Percentiles rank a stretch among this genome's conserved stretches.
These are phyloP conservation scores for Porites divaricata DNA, from an alignment of 92 coral and sea anemone genomes.

Conservation along the genomic window DNA sequence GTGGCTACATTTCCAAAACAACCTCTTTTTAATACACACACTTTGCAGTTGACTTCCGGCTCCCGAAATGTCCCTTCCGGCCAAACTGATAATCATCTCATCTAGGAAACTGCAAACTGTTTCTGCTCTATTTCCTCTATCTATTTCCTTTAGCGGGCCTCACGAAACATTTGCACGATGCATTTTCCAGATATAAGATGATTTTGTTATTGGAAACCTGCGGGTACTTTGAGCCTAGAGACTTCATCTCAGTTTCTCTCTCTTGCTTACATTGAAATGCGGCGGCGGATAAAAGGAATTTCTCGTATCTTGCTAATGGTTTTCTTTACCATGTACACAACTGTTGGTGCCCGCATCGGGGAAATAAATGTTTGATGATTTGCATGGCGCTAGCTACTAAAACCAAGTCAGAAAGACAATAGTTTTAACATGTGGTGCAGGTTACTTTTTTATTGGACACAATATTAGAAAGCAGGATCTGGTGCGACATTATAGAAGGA, in stretches of 20 bases:
- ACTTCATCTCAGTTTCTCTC: background rate
- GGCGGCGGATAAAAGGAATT: background rate
- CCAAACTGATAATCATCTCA: no score
- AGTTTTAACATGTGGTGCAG: slow-evolving; percentile 36
- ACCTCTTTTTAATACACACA: no score
- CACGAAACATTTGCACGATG: no score
- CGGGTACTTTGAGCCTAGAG: no score
- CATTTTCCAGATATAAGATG: no score
- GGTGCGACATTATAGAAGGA: slow-evolving; percentile 19
- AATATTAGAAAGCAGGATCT: background rate
- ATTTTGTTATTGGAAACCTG: no score
- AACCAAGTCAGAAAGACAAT: slow-evolving; percentile 12
- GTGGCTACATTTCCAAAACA: no score
- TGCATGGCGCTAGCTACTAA: slow-evolving; percentile 17
- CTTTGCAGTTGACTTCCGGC: no score
- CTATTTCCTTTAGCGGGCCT: no score
- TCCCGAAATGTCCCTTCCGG: no score
- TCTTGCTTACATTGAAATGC: background rate
- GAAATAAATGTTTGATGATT: slow-evolving; percentile 42
- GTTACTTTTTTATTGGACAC: slow-evolving; percentile 8
- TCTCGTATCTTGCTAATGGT: background rate
- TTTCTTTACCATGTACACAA: background rate
- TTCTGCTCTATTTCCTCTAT: no score
- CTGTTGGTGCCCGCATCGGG: slow-evolving; percentile 21
- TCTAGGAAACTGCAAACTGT: no score